Base-by-base conservation (phyloP, 2,113 vertebrate species). In the Ctenodactylus gundi region DNA sequence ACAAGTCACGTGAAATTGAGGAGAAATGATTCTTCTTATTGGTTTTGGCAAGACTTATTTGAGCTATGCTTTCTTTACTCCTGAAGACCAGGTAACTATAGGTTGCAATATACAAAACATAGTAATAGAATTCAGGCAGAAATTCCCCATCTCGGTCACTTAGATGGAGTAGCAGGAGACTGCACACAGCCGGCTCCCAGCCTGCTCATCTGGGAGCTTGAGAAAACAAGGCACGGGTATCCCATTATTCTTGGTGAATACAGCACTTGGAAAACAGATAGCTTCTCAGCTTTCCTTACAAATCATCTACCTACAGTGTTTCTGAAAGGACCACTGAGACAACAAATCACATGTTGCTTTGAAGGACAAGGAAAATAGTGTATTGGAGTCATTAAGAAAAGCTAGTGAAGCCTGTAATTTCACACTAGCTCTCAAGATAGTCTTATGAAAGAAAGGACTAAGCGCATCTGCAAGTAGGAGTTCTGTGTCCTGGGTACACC, bases 21-120 rank as follows among this genome's bases (percentile, higher is more conserved):
- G 75, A 94, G 53, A 95, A 91, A 93, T n/a, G 34, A 14, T 34
- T 87, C 57, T 89, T 70, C 58, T 94, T 58, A 67, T 7, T 18
- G 7, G 25, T 18, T 72, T 62, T 84, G 86, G 34, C 78, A 94
- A 34, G n/a, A 4, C 31, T 88, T 80, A 75, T 83, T 70, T 91
- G 75, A 96, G 17, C 68, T 81, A 75, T 95, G 58, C 23, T 87
- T 87, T 23, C 31, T 84, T 94, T 91, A 18, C n/a, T 20, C 57
- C 57, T 58, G 49, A 91, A 91, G 57, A 83, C 53, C 21, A 17
- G 65, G 29, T 92, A 95, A 93, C 36, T 31, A 7, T 6, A 58
- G 8, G 62, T 60, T 92, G 86, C 58, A 23, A 86, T 81, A 64
- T 20, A 39, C 0, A 29, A 73, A 88, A 85, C 76, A 75, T 27